phyloP scores from a whole-genome alignment of 2,113 vertebrate genomes.

The Neodon shergylaensis region DNA sequence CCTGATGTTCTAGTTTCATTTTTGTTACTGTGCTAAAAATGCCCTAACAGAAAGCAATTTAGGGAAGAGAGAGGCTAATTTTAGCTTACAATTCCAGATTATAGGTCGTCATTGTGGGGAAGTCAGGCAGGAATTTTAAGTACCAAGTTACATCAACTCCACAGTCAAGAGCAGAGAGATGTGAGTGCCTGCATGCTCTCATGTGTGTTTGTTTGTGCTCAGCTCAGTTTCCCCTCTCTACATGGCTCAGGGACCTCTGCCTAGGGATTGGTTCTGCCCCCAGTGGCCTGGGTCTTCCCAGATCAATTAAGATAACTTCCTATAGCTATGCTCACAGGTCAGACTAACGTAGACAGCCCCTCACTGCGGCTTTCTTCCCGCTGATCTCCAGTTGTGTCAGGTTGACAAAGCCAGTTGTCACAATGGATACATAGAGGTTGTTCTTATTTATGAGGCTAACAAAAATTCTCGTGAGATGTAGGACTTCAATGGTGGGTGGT shows the following conservation, averaged over 20 bases:
- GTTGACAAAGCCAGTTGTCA: neutral
- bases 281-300: neutral
- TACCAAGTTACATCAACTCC: neutral
- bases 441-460: conserved; percentile 45
- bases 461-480: neutral
- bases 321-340: neutral
- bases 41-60: neutral
- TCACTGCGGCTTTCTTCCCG: neutral
- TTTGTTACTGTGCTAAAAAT: neutral
- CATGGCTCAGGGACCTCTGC: neutral
- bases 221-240: neutral
- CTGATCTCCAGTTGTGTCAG: neutral
- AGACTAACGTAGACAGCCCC: neutral
- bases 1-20: no score
- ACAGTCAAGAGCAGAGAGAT: neutral
- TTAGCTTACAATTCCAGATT: neutral
- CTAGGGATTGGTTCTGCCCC: neutral
- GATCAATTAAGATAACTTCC: neutral
- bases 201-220: neutral
- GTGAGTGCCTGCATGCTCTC: neutral
- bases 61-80: neutral
- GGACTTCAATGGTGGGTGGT: neutral
- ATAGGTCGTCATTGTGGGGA: neutral
- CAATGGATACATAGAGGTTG: conserved; percentile 11
- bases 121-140: neutral